Conservation (phyloP, 1,140 invertebrate genomes). For the Galendromus occidentalis region DNA sequence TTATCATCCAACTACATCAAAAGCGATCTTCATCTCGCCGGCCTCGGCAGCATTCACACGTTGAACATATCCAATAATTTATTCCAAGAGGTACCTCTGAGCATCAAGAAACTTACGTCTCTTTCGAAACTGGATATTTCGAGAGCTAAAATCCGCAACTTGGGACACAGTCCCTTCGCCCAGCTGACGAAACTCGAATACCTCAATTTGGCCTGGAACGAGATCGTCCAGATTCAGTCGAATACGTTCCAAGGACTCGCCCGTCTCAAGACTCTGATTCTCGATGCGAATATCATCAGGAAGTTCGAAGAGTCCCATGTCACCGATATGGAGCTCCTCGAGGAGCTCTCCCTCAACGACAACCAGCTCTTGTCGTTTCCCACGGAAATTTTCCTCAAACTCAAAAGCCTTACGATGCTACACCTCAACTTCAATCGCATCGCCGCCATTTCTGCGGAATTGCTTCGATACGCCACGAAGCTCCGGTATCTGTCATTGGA, state of each 20-base stretch:
- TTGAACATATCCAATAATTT: slow-evolving; percentile 67
- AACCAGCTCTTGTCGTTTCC: slow-evolving; percentile 68
- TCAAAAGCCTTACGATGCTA: slow-evolving; percentile 48
- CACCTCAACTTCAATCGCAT: slow-evolving; percentile 68
- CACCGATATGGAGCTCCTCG: slow-evolving; percentile 50
- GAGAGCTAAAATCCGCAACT: slow-evolving; percentile 25
- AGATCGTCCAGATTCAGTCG: slow-evolving; percentile 51
- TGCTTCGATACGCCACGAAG: slow-evolving; percentile 23
- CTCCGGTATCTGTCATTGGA: slow-evolving; percentile 40
- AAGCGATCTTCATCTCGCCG: slow-evolving; percentile 37
- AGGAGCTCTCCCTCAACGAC: slow-evolving; percentile 57
- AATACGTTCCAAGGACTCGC: slow-evolving; percentile 53
- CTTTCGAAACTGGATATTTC: slow-evolving; percentile 7
- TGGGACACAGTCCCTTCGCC: slow-evolving; percentile 14
- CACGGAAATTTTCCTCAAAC: slow-evolving; percentile 46
- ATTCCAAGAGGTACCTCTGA: slow-evolving; percentile 50
- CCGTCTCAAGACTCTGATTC: slow-evolving; percentile 47
- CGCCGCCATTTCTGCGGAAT: slow-evolving; percentile 54
- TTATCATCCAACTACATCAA: slow-evolving; percentile 33
- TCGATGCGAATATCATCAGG: slow-evolving; percentile 61
- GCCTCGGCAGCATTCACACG: slow-evolving; percentile 46
- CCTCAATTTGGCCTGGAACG: slow-evolving; percentile 36
- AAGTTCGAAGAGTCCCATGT: slow-evolving; percentile 76
- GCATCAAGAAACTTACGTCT: slow-evolving; percentile 2
- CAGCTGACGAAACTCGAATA: slow-evolving; percentile 17